Conservation (phyloP, 2,888 invertebrate genomes). For the Catocala nupta region DNA sequence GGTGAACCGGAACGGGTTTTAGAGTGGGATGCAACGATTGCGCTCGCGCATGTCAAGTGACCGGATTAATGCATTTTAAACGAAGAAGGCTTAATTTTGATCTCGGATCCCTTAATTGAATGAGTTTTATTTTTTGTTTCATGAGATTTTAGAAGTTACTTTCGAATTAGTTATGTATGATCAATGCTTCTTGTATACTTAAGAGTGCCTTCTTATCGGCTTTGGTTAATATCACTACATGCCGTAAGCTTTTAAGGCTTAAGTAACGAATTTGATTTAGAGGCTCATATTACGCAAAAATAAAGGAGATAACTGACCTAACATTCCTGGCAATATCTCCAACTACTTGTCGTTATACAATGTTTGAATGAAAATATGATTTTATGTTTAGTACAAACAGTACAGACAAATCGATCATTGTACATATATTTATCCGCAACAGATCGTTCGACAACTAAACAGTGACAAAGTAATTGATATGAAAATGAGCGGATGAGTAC, state of each 20-base stretch:
- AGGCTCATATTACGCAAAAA: background rate
- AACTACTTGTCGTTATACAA: too few relatives aligned
- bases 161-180: conserved; percentile 42
- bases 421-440: background rate
- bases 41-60: conserved; percentile 83
- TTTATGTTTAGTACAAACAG: background rate
- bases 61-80: conserved; percentile 87
- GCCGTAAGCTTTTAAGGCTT: conserved; percentile 21
- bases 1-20: conserved; percentile 78
- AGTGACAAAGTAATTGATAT: conserved; percentile 58
- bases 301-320: background rate
- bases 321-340: background rate
- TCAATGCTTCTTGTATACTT: conserved; percentile 20
- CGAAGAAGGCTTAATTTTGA: conserved; percentile 86
- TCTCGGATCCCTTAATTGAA: conserved; percentile 81
- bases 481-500: conserved; percentile 34
- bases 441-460: conserved; percentile 14
- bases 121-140: conserved; percentile 60
- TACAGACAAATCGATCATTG: background rate
- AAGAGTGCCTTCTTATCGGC: conserved; percentile 22
- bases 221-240: conserved; percentile 26
- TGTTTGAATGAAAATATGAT: too few relatives aligned
- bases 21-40: conserved; percentile 71
- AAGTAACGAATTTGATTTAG: conserved; percentile 3
- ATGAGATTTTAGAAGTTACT: conserved; percentile 45